These are phyloP conservation scores for Eumacrocentrus americanus DNA, from an alignment of 2,888 invertebrate genomes.

Conservation along the genomic window DNA sequence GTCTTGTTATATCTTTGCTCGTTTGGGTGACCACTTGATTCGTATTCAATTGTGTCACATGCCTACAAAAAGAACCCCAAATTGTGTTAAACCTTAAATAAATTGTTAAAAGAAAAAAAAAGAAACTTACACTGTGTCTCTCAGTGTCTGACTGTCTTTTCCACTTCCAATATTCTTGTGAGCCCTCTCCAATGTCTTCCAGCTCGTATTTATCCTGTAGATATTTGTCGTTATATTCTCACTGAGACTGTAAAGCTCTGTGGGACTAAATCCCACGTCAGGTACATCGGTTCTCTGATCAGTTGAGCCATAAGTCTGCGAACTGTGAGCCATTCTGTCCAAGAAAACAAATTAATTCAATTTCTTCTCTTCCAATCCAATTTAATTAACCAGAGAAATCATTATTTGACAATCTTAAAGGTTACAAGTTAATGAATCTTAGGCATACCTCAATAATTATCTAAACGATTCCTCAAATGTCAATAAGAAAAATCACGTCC, in stretches of 20 bases:
- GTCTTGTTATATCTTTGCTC: constrained; percentile 74
- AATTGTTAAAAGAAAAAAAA: constrained; percentile 8
- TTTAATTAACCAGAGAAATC: neutral
- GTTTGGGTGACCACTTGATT: constrained; percentile 78
- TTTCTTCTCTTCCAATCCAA: neutral
- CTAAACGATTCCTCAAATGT: neutral
- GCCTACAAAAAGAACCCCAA: constrained; percentile 62
- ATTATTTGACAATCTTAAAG: too few relatives aligned
- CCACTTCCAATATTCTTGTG: constrained; percentile 77
- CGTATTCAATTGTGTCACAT: constrained; percentile 75
- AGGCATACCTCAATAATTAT: too few relatives aligned
- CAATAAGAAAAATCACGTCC: neutral
- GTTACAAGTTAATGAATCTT: too few relatives aligned
- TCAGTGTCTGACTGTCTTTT: constrained; percentile 73
- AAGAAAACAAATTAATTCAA: neutral
- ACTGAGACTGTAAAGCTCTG: constrained; percentile 78
- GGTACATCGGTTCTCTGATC: constrained; percentile 66
- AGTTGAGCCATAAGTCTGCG: constrained; percentile 59
- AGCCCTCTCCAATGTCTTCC: constrained; percentile 75
- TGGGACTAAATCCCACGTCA: constrained; percentile 75
- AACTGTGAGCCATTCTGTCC: constrained; percentile 57
- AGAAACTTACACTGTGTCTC: constrained; percentile 69
- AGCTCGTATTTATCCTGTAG: constrained; percentile 76
- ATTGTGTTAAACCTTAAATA: too few relatives aligned
- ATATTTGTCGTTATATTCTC: constrained; percentile 84